phyloP scores from a whole-genome alignment of 2,797 vertebrate species.

The Propithecus deckenii region DNA sequence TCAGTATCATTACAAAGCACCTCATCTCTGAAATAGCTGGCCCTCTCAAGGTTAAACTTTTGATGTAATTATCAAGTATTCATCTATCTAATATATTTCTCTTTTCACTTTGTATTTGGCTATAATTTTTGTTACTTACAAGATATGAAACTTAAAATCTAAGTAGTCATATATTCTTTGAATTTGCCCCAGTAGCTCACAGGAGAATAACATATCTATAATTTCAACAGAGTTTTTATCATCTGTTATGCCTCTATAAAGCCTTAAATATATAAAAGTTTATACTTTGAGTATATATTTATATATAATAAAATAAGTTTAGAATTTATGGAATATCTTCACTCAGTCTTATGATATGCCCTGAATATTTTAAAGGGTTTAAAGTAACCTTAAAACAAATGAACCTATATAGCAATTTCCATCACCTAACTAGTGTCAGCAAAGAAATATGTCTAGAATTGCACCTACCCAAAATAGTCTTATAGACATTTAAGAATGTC shows the following conservation, averaged over 20 bases:
- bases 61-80: not conserved
- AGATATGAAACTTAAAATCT: not conserved
- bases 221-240: not conserved
- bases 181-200: not conserved
- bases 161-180: not conserved
- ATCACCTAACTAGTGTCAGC: not conserved
- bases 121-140: not conserved
- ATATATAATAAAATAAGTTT: not conserved
- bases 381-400: slow-evolving; percentile 11
- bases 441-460: slow-evolving; percentile 11
- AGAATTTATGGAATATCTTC: not conserved
- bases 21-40: not conserved
- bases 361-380: slow-evolving; percentile 15
- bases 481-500: not conserved
- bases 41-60: not conserved
- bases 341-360: not conserved
- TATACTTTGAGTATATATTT: not conserved
- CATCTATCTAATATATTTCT: not conserved
- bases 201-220: not conserved
- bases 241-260: not conserved
- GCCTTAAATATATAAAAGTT: not conserved
- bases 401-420: not conserved
- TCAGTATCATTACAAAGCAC: not conserved
- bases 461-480: not conserved
- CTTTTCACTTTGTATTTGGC: not conserved